These are phyloP conservation scores for Eurois occulta DNA, from an alignment of 2,888 invertebrate genomes.

Conservation along the genomic window DNA sequence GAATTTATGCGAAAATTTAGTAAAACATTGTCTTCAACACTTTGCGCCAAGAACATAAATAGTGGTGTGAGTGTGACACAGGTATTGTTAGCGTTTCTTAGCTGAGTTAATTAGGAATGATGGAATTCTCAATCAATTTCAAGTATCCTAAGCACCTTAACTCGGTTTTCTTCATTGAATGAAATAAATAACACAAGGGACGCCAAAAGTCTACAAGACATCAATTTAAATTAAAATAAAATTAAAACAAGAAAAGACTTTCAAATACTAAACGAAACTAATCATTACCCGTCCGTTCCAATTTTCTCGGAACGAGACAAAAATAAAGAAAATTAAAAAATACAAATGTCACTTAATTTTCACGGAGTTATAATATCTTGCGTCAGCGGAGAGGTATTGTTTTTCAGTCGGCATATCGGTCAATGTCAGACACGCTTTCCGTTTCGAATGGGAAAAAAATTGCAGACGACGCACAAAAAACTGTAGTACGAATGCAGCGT, in stretches of 20 bases:
- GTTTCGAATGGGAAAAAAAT: conserved; percentile 77
- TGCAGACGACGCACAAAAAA: conserved; percentile 60
- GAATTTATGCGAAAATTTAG: conserved; percentile 49
- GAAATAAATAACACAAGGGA: background rate
- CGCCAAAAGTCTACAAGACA: conserved; percentile 1
- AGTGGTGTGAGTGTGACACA: conserved; percentile 53
- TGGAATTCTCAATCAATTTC: conserved; percentile 48
- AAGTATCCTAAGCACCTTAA: conserved; percentile 23
- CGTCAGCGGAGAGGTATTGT: conserved; percentile 76
- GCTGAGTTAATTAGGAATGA: conserved; percentile 46
- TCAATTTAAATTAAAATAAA: conserved; percentile 42
- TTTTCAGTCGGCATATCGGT: conserved; percentile 85
- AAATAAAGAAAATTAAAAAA: conserved; percentile 57
- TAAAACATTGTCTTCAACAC: conserved; percentile 51
- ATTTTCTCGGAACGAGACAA: conserved; percentile 49
- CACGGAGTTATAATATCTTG: conserved; percentile 62
- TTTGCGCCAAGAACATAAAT: conserved; percentile 60
- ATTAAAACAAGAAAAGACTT: conserved; percentile 43
- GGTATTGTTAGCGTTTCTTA: conserved; percentile 47
- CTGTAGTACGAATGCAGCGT: conserved; percentile 61
- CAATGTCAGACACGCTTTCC: conserved; percentile 85
- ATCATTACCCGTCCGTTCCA: conserved; percentile 48
- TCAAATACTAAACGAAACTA: conserved; percentile 53
- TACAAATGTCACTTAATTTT: conserved; percentile 63
- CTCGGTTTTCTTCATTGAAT: conserved; percentile 2